Evolutionary conservation across 2,888 invertebrate species (phyloP).

Genomic region (Mesorhabditis sp.): DNA sequence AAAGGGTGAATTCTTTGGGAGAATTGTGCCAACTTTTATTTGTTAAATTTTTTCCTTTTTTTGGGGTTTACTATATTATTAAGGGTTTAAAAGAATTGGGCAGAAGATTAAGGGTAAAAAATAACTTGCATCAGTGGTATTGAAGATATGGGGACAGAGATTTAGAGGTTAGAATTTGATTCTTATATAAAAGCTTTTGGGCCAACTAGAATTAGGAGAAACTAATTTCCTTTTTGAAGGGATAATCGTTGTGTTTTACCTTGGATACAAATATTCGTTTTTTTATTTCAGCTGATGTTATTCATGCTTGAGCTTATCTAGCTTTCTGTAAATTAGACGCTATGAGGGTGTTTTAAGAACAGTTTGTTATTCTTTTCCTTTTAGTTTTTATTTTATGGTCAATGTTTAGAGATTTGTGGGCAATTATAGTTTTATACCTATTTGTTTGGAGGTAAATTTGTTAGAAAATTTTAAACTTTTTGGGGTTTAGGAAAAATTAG

Average conservation of each 20-base stretch:
- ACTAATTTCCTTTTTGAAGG: slow-evolving; percentile 57
- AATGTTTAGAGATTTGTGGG: slow-evolving; percentile 61
- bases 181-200: slow-evolving; percentile 56
- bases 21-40: slow-evolving; percentile 34
- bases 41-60: slow-evolving; percentile 13
- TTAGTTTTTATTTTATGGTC: slow-evolving; percentile 42
- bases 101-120: slow-evolving; percentile 53
- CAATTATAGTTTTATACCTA: slow-evolving; percentile 58
- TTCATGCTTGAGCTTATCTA: slow-evolving; percentile 59
- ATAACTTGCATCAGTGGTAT: slow-evolving; percentile 59
- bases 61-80: slow-evolving; percentile 10
- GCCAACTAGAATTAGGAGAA: slow-evolving; percentile 45
- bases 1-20: slow-evolving; percentile 29
- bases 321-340: slow-evolving; percentile 58
- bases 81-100: slow-evolving; percentile 54
- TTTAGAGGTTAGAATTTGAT: slow-evolving; percentile 57
- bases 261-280: slow-evolving; percentile 19
- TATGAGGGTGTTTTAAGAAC: slow-evolving; percentile 42
- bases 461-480: slow-evolving; percentile 37
- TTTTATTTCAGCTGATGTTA: slow-evolving; percentile 59
- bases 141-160: slow-evolving; percentile 59
- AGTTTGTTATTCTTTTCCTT: slow-evolving; percentile 58
- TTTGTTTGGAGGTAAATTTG: slow-evolving; percentile 42
- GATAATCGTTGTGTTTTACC: slow-evolving; percentile 10
- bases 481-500: slow-evolving; percentile 26